Evolutionary conservation across 2,888 invertebrate species (phyloP), one percentile per base, ranked within the genome.

Genomic region (Perizoma flavofasciatum): DNA sequence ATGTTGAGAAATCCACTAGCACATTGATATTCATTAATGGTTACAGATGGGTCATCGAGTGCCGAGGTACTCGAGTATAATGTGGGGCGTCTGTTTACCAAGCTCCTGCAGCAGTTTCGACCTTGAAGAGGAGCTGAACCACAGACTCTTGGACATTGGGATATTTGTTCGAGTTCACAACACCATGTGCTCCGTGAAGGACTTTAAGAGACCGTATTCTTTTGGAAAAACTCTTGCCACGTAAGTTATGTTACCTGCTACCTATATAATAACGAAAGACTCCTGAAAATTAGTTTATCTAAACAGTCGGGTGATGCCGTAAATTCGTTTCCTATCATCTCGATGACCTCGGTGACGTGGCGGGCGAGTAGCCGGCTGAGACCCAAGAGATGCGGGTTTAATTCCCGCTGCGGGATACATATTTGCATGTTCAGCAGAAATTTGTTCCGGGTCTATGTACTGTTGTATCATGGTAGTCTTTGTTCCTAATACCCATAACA

Each of bases 11-110:
- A 22, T 22, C 22, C 22, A 22, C 22, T 22, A 22, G 3, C 3
- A 22, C 22, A 22, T 34, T 49, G 34, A 35, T 60, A 39, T 11
- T 40, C 1, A 22, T 55, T 6, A 35, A 55, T 53, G 37, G 7
- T 51, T 51, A 22, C 63, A 94, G 94, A 93, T 93, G 82, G 93
- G 93, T 32, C 94, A 94, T 75, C 84, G 94, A 37, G 89, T 94
- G 0, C 94, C 94, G 0, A 86, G 93, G 48, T 93, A 92, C 72
- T 93, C 93, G 7, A 92, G 92, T 66, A 73, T 93, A 5, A 76
- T 92, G 22, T 94, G 94, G 94, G 94, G 93, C 0, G 86, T 94
- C 46, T 94, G 94, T 70, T 87, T 94, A 33, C 94, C 94, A 2
- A 86, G 89, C 55, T 89, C 93, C 0, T 94, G 94, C 77, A 89